Conservation (phyloP, 2,888 invertebrate species). For the Parasteatoda lunata region DNA sequence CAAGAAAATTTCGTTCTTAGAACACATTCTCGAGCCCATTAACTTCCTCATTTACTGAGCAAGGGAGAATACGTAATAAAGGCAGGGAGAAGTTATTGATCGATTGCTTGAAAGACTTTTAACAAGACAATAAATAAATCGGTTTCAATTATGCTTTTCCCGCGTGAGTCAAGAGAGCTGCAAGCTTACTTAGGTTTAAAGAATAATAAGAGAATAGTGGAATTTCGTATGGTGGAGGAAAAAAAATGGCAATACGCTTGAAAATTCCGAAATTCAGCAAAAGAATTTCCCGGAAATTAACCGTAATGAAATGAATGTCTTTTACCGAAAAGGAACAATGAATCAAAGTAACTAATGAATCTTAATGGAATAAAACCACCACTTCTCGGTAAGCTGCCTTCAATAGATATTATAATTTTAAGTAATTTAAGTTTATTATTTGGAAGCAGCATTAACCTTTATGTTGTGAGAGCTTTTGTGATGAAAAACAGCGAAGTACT, state of each 20-base stretch:
- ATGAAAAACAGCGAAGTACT: no score
- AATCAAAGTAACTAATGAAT: conserved; percentile 41
- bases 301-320: conserved; percentile 38
- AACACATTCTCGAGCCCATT: conserved; percentile 31
- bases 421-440: neutral
- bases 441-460: neutral
- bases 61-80: neutral
- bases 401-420: neutral
- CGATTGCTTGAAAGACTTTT: conserved; percentile 38
- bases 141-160: conserved; percentile 43
- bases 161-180: conserved; percentile 10
- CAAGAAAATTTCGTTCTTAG: conserved; percentile 4
- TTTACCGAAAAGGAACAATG: conserved; percentile 26
- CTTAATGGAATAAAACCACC: conserved; percentile 13
- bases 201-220: conserved; percentile 25
- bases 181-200: conserved; percentile 20
- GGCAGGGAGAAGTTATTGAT: conserved; percentile 36
- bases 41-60: conserved; percentile 17
- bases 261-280: neutral
- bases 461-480: no score
- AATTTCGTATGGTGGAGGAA: neutral
- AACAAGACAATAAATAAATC: conserved; percentile 62
- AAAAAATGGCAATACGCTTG: neutral
- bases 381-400: neutral
- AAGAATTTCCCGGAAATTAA: conserved; percentile 30